Percentiles rank a stretch among this genome's conserved stretches.
These are phyloP conservation scores for Hydrocynus forskahlii DNA, from an alignment of 2,797 vertebrate species.

Conservation along the genomic window DNA sequence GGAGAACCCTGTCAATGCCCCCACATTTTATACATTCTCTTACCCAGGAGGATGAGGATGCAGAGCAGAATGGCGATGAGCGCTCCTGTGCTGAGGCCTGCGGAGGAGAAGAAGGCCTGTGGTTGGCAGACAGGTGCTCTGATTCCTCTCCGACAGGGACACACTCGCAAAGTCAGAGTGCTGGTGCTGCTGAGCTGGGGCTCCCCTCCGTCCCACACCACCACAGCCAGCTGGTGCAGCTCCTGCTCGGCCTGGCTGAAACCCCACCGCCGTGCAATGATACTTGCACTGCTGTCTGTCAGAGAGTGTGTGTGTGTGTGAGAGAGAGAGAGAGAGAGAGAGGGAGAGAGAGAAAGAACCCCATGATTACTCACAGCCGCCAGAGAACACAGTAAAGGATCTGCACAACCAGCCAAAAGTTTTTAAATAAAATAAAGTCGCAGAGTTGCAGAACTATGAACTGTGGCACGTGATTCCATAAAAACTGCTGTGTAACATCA, in stretches of 20 bases:
- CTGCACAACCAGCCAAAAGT: too few relatives aligned
- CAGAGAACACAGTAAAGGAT: too few relatives aligned
- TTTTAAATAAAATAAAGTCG: too few relatives aligned
- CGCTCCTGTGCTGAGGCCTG: constrained; percentile 91
- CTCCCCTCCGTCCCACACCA: constrained; percentile 88
- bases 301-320: too few relatives aligned
- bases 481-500: too few relatives aligned
- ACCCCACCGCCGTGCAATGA: constrained; percentile 80
- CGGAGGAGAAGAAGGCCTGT: constrained; percentile 89
- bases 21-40: constrained; percentile 50
- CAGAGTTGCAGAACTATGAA: too few relatives aligned
- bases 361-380: constrained; percentile 15
- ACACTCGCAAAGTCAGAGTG: constrained; percentile 88
- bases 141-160: constrained; percentile 84
- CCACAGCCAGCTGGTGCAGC: constrained; percentile 83
- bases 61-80: constrained; percentile 92
- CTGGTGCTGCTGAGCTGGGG: constrained; percentile 89
- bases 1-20: too few relatives aligned
- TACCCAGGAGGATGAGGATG: constrained; percentile 90
- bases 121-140: constrained; percentile 82
- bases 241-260: constrained; percentile 85
- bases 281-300: constrained; percentile 88
- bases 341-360: too few relatives aligned
- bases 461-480: too few relatives aligned
- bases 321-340: constrained; percentile 4